phyloP scores from a whole-genome alignment of 2,797 vertebrate genomes.

The Tauraco hartlaubi region DNA sequence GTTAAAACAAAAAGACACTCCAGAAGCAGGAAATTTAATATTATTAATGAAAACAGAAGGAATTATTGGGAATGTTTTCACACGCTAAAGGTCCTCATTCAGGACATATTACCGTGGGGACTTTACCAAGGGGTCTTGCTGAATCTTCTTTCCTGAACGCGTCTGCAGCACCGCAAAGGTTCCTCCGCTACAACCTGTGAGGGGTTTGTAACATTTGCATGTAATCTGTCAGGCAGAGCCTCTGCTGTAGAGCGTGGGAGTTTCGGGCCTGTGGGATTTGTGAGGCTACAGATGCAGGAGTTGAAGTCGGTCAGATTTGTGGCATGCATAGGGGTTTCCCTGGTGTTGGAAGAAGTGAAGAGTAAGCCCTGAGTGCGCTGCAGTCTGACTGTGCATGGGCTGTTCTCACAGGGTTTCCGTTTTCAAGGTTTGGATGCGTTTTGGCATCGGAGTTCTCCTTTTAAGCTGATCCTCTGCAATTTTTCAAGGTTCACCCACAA shows the following conservation, averaged over 20 bases:
- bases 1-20: slow-evolving; percentile 42
- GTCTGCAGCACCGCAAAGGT: not conserved
- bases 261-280: slow-evolving; percentile 1
- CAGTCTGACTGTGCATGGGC: not conserved
- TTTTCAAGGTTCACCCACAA: slow-evolving; percentile 60
- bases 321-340: slow-evolving; percentile 24
- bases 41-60: slow-evolving; percentile 70
- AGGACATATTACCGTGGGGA: not conserved
- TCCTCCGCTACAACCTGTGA: not conserved
- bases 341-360: not conserved
- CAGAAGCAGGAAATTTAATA: slow-evolving; percentile 71
- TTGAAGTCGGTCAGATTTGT: slow-evolving; percentile 43
- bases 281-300: slow-evolving; percentile 49
- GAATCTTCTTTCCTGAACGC: not conserved
- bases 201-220: slow-evolving; percentile 55
- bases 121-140: not conserved
- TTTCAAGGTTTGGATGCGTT: slow-evolving; percentile 20
- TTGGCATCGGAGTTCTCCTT: not conserved
- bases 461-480: not conserved
- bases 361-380: not conserved
- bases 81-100: slow-evolving; percentile 6
- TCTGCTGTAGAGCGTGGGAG: slow-evolving; percentile 51
- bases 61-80: slow-evolving; percentile 57
- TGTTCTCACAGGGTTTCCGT: not conserved
- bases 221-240: slow-evolving; percentile 47